phyloP scores from a whole-genome alignment of 2,113 vertebrate species.

The Rutilus rutilus region DNA sequence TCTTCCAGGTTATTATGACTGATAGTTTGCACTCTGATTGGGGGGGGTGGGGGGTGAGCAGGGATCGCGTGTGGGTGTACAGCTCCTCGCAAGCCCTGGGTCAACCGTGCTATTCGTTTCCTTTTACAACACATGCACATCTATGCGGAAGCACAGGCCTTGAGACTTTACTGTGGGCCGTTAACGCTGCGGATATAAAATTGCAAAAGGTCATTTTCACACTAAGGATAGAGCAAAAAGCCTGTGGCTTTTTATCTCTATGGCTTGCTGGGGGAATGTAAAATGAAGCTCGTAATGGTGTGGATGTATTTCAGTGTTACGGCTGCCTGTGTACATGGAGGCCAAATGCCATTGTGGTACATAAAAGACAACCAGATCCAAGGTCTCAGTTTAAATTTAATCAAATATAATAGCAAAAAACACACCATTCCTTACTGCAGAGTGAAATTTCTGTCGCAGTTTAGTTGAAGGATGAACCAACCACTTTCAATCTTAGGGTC shows the following conservation, averaged over 20 bases:
- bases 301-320: conserved; percentile 38
- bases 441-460: conserved; percentile 11
- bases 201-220: conserved; percentile 72
- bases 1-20: conserved; percentile 43
- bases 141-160: conserved; percentile 61
- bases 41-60: conserved; percentile 37
- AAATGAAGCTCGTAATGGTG: conserved; percentile 50
- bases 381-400: conserved; percentile 29
- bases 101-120: conserved; percentile 64
- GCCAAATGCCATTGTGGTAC: conserved; percentile 20
- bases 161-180: conserved; percentile 70
- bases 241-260: conserved; percentile 35
- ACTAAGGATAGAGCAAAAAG: conserved; percentile 59
- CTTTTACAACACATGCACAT: conserved; percentile 60
- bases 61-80: conserved; percentile 56
- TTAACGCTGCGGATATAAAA: conserved; percentile 68
- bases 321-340: neutral
- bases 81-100: conserved; percentile 51
- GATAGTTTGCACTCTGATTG: conserved; percentile 27
- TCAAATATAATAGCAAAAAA: conserved; percentile 17
- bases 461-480: conserved; percentile 21
- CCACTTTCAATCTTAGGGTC: neutral
- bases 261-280: conserved; percentile 43
- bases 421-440: conserved; percentile 1
- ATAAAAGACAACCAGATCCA: conserved; percentile 31